These are phyloP conservation scores for Gortyna flavago DNA, from an alignment of 2,888 invertebrate genomes.

Conservation along the genomic window DNA sequence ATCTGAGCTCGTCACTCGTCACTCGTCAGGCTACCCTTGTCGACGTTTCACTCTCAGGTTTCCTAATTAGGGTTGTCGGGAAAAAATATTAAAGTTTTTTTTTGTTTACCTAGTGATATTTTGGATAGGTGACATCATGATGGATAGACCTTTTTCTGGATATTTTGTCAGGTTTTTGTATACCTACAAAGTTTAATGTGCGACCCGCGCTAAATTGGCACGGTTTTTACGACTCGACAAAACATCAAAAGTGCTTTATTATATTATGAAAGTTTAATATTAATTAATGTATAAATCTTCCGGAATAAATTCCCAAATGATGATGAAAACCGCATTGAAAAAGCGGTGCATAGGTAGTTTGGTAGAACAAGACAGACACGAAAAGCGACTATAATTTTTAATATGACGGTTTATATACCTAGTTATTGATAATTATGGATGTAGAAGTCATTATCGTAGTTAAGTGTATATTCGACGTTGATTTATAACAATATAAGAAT, in stretches of 20 bases:
- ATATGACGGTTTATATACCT: not conserved
- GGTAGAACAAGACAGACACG: not conserved
- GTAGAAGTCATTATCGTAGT: not conserved
- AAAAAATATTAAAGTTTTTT: not conserved
- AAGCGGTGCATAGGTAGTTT: too few relatives aligned
- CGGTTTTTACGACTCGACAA: not conserved
- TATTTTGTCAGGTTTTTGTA: not conserved
- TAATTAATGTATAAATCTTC: not conserved
- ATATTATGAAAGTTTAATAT: not conserved
- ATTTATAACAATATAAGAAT: too few relatives aligned
- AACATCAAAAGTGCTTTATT: not conserved
- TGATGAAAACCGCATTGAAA: not conserved
- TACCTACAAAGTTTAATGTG: not conserved
- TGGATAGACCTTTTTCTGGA: not conserved
- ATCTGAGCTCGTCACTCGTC: slow-evolving; percentile 44
- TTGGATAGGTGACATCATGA: not conserved
- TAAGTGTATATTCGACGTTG: not conserved
- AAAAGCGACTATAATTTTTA: not conserved
- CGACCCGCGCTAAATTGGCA: too few relatives aligned
- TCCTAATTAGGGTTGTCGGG: slow-evolving; percentile 51
- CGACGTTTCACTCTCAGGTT: slow-evolving; percentile 43
- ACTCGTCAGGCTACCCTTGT: slow-evolving; percentile 48
- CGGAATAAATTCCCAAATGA: not conserved
- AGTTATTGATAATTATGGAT: not conserved
- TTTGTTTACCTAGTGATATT: not conserved